Evolutionary conservation across 2,113 vertebrate genomes (phyloP).

Genomic region (Cyphomyrus discorhynchus): DNA sequence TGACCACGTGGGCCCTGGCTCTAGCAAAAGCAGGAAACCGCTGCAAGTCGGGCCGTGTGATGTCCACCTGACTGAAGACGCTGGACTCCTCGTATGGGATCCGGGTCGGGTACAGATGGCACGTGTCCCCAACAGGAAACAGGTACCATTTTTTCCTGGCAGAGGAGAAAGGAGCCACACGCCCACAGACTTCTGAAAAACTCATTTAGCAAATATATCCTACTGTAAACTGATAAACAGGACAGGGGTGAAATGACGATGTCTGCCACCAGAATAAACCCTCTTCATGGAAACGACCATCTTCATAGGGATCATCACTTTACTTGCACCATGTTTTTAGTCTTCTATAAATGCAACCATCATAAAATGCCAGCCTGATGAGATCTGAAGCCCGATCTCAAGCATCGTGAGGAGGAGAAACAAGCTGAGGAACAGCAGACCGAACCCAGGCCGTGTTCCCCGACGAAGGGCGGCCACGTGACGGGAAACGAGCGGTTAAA

Average conservation of each 20-base stretch:
- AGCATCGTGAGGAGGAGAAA: neutral
- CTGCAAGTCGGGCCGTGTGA: conserved; percentile 72
- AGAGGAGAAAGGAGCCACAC: neutral
- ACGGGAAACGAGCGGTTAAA: neutral
- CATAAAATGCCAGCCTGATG: neutral
- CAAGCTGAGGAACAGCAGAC: neutral
- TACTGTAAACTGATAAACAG: neutral
- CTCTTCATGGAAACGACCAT: neutral
- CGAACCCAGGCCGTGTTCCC: neutral
- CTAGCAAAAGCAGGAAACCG: conserved; percentile 67
- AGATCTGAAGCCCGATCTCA: neutral
- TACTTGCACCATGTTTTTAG: neutral
- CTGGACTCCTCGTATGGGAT: conserved; percentile 98
- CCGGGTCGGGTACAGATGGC: conserved; percentile 83
- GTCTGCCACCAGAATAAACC: neutral
- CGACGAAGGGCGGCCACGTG: neutral
- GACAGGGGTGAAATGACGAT: neutral
- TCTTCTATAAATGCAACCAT: neutral
- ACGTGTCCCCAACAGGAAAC: conserved; percentile 81
- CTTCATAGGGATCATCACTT: neutral
- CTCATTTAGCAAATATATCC: neutral
- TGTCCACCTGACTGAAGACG: conserved; percentile 81
- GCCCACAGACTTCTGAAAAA: neutral
- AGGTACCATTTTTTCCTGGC: conserved; percentile 89
- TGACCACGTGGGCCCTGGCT: conserved; percentile 64